Evolutionary conservation across 2,888 invertebrate species (phyloP).

Genomic region (Drosophila merina): DNA sequence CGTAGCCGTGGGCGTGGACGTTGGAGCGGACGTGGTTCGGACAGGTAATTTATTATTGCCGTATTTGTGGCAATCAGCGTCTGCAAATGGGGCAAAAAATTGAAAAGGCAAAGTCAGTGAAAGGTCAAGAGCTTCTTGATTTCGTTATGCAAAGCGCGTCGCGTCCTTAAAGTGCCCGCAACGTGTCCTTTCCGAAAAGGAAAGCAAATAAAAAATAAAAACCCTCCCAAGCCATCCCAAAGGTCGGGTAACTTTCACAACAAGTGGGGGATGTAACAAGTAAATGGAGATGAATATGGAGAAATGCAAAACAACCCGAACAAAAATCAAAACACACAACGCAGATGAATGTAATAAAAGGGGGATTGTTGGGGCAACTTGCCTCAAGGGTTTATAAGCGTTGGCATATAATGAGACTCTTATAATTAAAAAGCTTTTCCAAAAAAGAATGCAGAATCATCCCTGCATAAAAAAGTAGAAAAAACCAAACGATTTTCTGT

Average conservation of each 20-base stretch:
- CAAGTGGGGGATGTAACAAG: slow-evolving; percentile 14
- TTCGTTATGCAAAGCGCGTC: slow-evolving; percentile 63
- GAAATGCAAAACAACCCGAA: slow-evolving; percentile 24
- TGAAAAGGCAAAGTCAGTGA: slow-evolving; percentile 54
- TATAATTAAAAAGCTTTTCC: slow-evolving; percentile 43
- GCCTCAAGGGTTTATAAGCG: neutral
- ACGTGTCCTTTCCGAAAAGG: slow-evolving; percentile 44
- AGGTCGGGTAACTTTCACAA: slow-evolving; percentile 24
- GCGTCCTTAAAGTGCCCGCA: slow-evolving; percentile 74
- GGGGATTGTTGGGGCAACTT: neutral
- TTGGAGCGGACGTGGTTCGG: slow-evolving; percentile 25
- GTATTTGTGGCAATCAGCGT: slow-evolving; percentile 66
- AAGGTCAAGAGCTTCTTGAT: slow-evolving; percentile 38
- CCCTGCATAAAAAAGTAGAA: neutral
- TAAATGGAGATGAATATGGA: slow-evolving; percentile 24
- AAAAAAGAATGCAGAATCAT: slow-evolving; percentile 7
- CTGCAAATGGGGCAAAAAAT: slow-evolving; percentile 58
- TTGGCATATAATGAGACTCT: slow-evolving; percentile 47
- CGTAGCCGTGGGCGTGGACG: slow-evolving; percentile 8
- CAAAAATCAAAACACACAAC: slow-evolving; percentile 62
- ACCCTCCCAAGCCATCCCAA: slow-evolving; percentile 2
- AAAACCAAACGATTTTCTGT: slow-evolving; percentile 1
- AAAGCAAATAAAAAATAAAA: slow-evolving; percentile 9
- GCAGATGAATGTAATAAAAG: slow-evolving; percentile 42
- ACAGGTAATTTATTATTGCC: slow-evolving; percentile 55